Conservation (phyloP, 2,888 invertebrate genomes). For the Macrosiphum euphorbiae region DNA sequence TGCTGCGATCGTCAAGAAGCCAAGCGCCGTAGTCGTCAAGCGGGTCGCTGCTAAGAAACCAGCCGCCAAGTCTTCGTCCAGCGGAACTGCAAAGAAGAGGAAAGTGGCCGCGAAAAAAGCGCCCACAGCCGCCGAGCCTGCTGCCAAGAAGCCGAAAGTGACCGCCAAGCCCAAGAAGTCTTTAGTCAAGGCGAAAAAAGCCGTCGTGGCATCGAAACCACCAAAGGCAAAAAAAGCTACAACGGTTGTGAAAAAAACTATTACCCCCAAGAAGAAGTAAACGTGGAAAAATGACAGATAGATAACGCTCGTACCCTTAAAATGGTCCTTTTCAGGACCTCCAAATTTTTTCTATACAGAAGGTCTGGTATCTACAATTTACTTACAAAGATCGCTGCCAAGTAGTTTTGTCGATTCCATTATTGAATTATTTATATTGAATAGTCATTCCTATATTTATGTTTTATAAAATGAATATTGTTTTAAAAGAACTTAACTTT, state of each 20-base stretch:
- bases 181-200: neutral
- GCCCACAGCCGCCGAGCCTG: neutral
- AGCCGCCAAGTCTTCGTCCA: neutral
- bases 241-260: fast-evolving
- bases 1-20: neutral
- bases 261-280: neutral
- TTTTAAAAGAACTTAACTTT: no score
- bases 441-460: no score
- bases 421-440: no score
- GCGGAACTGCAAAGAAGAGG: neutral
- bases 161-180: neutral
- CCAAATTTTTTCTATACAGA: neutral
- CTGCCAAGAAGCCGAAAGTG: neutral
- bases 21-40: neutral
- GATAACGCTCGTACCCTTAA: neutral
- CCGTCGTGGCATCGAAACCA: neutral
- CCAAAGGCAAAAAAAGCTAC: neutral
- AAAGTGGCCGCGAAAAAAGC: neutral
- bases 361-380: no score
- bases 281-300: neutral
- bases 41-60: neutral
- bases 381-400: no score
- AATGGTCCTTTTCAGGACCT: conserved; percentile 65
- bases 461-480: no score
- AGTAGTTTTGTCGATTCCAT: no score